A percentile compares a stretch with the other conserved stretches of the same genome.
These are phyloP conservation scores for Heliocidaris tuberculata DNA, from an alignment of 35 echinoderm and acorn worm genomes.

Conservation along the genomic window DNA sequence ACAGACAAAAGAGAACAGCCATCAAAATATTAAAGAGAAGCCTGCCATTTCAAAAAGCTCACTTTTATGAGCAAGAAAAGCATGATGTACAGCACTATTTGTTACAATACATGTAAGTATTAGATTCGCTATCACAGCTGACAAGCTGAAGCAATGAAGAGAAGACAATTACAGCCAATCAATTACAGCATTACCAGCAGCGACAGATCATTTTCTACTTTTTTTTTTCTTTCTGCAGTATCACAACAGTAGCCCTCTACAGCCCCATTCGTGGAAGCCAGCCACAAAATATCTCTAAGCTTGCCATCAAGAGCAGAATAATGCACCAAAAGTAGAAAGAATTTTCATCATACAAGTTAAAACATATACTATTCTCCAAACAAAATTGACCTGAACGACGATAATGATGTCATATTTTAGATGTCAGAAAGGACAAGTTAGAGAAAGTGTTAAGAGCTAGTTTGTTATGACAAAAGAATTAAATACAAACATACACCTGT, in stretches of 20 bases:
- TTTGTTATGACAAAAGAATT: too few relatives aligned
- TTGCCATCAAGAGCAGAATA: not conserved
- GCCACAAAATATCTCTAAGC: not conserved
- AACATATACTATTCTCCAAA: not conserved
- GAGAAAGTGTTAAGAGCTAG: too few relatives aligned
- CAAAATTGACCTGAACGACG: not conserved
- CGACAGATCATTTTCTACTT: not conserved
- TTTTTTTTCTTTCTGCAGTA: not conserved
- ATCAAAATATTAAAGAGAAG: too few relatives aligned
- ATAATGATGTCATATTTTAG: too few relatives aligned
- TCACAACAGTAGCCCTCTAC: not conserved
- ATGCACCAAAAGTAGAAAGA: not conserved
- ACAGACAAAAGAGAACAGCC: too few relatives aligned
- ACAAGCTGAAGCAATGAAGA: not conserved
- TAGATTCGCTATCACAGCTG: not conserved
- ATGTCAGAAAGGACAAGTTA: too few relatives aligned
- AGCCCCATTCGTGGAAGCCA: not conserved
- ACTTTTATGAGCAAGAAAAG: not conserved
- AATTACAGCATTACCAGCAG: not conserved
- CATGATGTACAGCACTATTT: not conserved
- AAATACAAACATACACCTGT: too few relatives aligned
- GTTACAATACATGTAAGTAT: not conserved
- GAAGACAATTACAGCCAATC: not conserved
- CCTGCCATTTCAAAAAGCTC: not conserved
- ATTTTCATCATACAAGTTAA: not conserved